These are phyloP conservation scores for Phorcus lineatus DNA, from an alignment of 2,888 invertebrate species.

Conservation along the genomic window DNA sequence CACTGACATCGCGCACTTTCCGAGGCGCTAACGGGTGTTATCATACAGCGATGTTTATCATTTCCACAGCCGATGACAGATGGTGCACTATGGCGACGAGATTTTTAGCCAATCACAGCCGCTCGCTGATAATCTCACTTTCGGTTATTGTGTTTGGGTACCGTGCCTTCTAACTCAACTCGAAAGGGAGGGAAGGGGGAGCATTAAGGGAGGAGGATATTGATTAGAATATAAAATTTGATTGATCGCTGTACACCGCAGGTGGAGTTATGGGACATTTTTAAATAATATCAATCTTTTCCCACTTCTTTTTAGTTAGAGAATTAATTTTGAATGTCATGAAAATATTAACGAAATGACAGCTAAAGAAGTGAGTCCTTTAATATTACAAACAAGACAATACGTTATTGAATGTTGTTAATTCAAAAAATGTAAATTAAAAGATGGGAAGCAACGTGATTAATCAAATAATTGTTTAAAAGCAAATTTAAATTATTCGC, in stretches of 20 bases:
- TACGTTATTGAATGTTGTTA: too few relatives aligned
- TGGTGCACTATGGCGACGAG: neutral
- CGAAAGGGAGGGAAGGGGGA: neutral
- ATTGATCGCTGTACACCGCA: neutral
- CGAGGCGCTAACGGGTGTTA: neutral
- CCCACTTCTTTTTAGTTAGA: too few relatives aligned
- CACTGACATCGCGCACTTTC: neutral
- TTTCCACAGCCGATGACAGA: neutral
- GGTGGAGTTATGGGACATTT: too few relatives aligned
- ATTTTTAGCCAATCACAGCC: neutral
- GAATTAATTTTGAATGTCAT: too few relatives aligned
- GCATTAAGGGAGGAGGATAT: neutral
- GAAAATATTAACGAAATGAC: too few relatives aligned
- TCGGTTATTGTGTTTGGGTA: neutral
- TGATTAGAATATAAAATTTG: slow-evolving; percentile 1
- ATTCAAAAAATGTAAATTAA: too few relatives aligned
- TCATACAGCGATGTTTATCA: neutral
- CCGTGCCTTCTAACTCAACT: neutral
- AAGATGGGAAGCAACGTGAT: too few relatives aligned
- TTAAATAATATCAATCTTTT: too few relatives aligned
- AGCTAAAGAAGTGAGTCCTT: too few relatives aligned
- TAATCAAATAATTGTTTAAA: too few relatives aligned
- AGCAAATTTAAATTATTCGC: too few relatives aligned
- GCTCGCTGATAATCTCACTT: neutral
- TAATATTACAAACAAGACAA: too few relatives aligned